Base-by-base conservation (phyloP, 2,797 vertebrate genomes). In the Aldrovandia affinis region DNA sequence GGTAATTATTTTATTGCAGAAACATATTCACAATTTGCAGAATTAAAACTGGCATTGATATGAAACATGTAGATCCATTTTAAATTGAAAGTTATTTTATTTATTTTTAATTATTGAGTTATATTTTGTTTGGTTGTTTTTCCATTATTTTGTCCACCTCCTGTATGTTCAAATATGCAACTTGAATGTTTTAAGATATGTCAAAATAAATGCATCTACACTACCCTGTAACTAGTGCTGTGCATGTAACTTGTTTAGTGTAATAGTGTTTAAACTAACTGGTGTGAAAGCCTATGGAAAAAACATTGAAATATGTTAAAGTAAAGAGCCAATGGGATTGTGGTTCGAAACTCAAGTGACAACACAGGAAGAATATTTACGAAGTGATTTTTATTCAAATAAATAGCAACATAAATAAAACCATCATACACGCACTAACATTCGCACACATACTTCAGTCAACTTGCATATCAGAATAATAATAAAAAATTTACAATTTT, bases 381-480 rank as follows among this genome's bases (percentile, higher is more conserved):
- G 91, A 93, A 92, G 92, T 93, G 89, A 92, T 92, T 91, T 95
- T 96, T 96, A 96, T 96, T 95, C 75, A 92, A 95, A 96, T 96
- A 96, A 96, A 96, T 96, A 96, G 91, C 90, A 89, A 95, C 94
- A 96, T 95, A 96, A 96, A 96, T 96, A 95, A 86, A 93, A 94
- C 92, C 91, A 87, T 85, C 82, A 85, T 65, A 44, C 75, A 87
- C 88, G 85, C 85, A 82, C 25, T 84, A 91, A 88, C 91, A 80
- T 86, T 82, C 83, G 88, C 88, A 90, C 54, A 86, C 83, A 85
- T 82, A 83, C 83, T 91, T 86, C 87, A 88, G 87, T 93, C 91
- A 93, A 92, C 90, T 94, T 92, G 92, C 91, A 93, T 92, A 94
- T 92, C 83, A 88, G 83, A 80, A 83, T 90, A 92, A 92, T 84